Conservation (phyloP, 2,888 invertebrate species). For the Eupithecia subfuscata region DNA sequence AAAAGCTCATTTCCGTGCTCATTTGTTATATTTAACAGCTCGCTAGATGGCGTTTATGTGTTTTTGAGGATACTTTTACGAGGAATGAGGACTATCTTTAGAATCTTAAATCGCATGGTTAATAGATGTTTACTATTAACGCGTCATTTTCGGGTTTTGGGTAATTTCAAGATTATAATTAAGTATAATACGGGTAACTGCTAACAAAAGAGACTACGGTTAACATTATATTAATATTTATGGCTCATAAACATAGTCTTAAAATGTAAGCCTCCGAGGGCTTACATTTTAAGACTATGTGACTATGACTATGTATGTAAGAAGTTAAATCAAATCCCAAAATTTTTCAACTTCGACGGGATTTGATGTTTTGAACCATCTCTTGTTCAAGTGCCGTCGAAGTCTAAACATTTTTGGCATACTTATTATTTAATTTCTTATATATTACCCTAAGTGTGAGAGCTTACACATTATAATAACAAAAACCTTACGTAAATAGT, state of each 20-base stretch:
- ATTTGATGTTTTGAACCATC: too few species aligned
- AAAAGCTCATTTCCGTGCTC: slow-evolving; percentile 39
- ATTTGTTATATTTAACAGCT: slow-evolving; percentile 41
- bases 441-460: too few species aligned
- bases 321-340: too few species aligned
- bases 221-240: neutral
- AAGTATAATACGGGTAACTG: neutral
- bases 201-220: neutral
- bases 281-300: too few species aligned
- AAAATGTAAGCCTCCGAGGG: neutral
- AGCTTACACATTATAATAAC: too few species aligned
- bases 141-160: slow-evolving; percentile 51
- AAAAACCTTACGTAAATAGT: neutral
- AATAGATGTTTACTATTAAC: slow-evolving; percentile 58
- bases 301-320: too few species aligned
- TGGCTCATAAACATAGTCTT: neutral
- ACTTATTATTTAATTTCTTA: too few species aligned
- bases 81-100: slow-evolving; percentile 53
- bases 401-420: too few species aligned
- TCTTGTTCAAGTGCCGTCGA: too few species aligned
- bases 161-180: neutral
- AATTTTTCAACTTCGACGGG: too few species aligned
- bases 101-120: slow-evolving; percentile 51
- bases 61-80: slow-evolving; percentile 53
- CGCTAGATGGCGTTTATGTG: slow-evolving; percentile 30